Evolutionary conservation across 2,888 invertebrate species (phyloP).

Genomic region (Choreutis nemorana): DNA sequence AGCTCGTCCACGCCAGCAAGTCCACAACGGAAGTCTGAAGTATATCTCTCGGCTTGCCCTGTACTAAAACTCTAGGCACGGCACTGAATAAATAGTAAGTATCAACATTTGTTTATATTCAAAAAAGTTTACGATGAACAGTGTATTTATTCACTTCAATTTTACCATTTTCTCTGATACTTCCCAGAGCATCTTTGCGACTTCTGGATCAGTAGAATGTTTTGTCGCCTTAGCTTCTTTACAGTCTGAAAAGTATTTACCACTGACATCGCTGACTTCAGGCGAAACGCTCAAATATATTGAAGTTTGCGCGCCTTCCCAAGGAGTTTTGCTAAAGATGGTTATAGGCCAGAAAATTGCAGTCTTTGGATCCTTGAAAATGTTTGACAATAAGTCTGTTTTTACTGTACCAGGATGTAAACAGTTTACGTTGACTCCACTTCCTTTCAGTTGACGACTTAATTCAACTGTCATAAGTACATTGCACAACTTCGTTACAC

Average conservation of each 20-base stretch:
- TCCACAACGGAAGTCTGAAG: too few relatives aligned
- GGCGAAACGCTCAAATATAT: conserved; percentile 43
- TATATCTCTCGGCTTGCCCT: too few relatives aligned
- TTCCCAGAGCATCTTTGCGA: conserved; percentile 33
- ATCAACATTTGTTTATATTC: too few relatives aligned
- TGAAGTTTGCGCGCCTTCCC: conserved; percentile 26
- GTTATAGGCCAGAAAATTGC: conserved; percentile 1
- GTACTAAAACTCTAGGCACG: too few relatives aligned
- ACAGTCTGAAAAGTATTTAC: conserved; percentile 65
- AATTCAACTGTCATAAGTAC: conserved; percentile 21
- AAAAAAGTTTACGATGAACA: too few relatives aligned
- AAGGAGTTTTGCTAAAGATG: conserved; percentile 6
- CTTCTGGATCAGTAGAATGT: conserved; percentile 37
- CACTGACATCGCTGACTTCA: conserved; percentile 52
- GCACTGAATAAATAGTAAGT: too few relatives aligned
- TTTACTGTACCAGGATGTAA: conserved; percentile 81
- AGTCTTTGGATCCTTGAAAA: too few relatives aligned
- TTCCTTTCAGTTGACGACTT: conserved; percentile 16
- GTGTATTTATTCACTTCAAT: too few relatives aligned
- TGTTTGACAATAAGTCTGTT: conserved; percentile 70
- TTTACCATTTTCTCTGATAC: conserved; percentile 62
- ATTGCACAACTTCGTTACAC: conserved; percentile 21
- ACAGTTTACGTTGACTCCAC: conserved; percentile 73
- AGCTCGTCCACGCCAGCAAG: too few relatives aligned
- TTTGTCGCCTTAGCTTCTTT: conserved; percentile 31